Percentiles rank a stretch among this genome's conserved stretches.
Evolutionary conservation across 1,140 invertebrate species (phyloP).

Genomic region (Zaprionus gabonicus): DNA sequence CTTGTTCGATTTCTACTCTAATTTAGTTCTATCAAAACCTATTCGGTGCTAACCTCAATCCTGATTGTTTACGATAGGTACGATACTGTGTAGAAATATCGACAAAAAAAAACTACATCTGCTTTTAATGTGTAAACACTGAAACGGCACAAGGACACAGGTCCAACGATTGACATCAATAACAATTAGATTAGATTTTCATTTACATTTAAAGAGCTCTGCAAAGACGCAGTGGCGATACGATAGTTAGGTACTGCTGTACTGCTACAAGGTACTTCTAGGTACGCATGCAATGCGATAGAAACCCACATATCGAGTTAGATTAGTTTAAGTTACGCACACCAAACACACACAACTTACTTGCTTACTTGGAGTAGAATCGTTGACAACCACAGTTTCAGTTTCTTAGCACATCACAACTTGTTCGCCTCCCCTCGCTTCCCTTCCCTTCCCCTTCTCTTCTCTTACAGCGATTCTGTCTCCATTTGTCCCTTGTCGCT

Average conservation of each 20-base stretch:
- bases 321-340: slow-evolving; percentile 18
- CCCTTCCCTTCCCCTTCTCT: too few relatives aligned
- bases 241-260: not conserved
- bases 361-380: slow-evolving; percentile 53
- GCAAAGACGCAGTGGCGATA: not conserved
- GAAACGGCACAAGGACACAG: slow-evolving; percentile 45
- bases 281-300: not conserved
- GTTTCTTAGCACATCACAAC: slow-evolving; percentile 63
- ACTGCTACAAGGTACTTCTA: not conserved
- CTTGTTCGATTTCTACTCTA: not conserved
- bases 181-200: slow-evolving; percentile 26
- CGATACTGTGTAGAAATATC: not conserved
- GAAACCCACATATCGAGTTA: slow-evolving; percentile 4
- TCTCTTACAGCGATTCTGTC: slow-evolving; percentile 57
- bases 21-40: too few relatives aligned
- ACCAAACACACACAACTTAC: slow-evolving; percentile 40
- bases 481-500: slow-evolving; percentile 29
- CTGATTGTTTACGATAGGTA: slow-evolving; percentile 20
- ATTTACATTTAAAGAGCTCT: slow-evolving; percentile 5
- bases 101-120: slow-evolving; percentile 30
- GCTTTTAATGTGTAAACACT: slow-evolving; percentile 21
- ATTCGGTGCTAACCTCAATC: slow-evolving; percentile 7
- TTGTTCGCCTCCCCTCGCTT: not conserved
- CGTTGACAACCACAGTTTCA: slow-evolving; percentile 76
- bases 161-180: slow-evolving; percentile 47